Conservation (phyloP, 1,140 invertebrate genomes). For the Rhyacophila brunnea region DNA sequence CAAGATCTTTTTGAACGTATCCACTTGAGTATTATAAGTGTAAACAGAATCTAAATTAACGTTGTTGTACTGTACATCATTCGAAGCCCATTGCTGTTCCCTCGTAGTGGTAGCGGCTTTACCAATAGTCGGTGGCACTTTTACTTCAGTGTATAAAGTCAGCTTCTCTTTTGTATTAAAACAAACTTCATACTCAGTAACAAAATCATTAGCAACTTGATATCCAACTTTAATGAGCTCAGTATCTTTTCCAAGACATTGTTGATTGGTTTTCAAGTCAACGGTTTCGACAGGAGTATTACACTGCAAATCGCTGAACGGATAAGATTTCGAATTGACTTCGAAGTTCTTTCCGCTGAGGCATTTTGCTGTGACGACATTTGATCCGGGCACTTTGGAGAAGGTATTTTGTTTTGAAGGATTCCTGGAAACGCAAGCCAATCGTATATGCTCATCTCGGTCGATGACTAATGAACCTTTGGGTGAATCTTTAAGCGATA, state of each 20-base stretch:
- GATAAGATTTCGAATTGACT: conserved; percentile 30
- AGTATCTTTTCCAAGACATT: conserved; percentile 28
- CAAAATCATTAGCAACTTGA: conserved; percentile 30
- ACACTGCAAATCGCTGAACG: conserved; percentile 40
- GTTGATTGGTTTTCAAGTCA: conserved; percentile 19
- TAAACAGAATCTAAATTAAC: conserved; percentile 40
- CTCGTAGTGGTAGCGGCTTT: conserved; percentile 16
- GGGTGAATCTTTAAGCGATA: conserved; percentile 17
- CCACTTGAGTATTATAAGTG: conserved; percentile 38
- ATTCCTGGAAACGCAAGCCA: conserved; percentile 24
- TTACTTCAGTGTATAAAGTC: conserved; percentile 39
- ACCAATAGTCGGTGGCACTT: conserved; percentile 29
- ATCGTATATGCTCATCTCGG: conserved; percentile 25
- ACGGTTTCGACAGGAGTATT: conserved; percentile 27
- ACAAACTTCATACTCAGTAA: conserved; percentile 42
- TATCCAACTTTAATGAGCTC: conserved; percentile 39
- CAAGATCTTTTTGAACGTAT: conserved; percentile 30
- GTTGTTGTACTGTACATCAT: conserved; percentile 5
- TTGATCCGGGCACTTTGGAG: conserved; percentile 6
- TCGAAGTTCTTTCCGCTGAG: conserved; percentile 36
- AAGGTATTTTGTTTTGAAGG: conserved; percentile 16
- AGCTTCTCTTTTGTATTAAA: conserved; percentile 37
- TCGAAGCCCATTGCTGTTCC: conserved; percentile 14
- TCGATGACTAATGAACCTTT: conserved; percentile 20
- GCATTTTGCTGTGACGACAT: conserved; percentile 35